A percentile compares a stretch with the other conserved stretches of the same genome.
These are phyloP conservation scores for Danio rerio DNA, from an alignment of 2,113 vertebrate genomes.

Conservation along the genomic window DNA sequence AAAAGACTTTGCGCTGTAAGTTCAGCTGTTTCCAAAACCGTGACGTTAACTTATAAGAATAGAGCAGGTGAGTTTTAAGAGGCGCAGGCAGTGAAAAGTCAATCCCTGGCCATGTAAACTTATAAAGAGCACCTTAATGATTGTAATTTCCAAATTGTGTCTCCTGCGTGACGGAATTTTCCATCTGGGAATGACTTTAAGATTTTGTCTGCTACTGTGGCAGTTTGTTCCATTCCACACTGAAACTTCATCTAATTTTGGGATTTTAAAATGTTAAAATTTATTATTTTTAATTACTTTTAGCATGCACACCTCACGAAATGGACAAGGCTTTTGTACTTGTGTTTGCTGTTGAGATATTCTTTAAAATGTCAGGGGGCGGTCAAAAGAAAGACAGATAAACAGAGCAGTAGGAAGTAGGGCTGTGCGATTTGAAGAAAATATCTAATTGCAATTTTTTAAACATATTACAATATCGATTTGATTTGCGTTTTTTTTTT, in stretches of 20 bases:
- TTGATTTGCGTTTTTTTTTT: too few species aligned
- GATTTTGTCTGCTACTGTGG: slow-evolving; percentile 8
- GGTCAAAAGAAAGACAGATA: too few species aligned
- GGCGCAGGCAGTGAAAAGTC: not conserved
- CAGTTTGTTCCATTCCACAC: not conserved
- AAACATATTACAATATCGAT: too few species aligned
- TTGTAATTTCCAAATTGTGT: slow-evolving; percentile 30
- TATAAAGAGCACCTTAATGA: not conserved
- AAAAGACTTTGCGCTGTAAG: not conserved
- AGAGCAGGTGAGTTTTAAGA: slow-evolving; percentile 32
- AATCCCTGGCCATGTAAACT: not conserved
- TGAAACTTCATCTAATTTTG: not conserved
- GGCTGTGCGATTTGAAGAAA: too few species aligned
- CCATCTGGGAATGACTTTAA: slow-evolving; percentile 11
- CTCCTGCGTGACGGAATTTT: slow-evolving; percentile 35
- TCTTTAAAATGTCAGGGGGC: too few species aligned
- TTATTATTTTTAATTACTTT: too few species aligned
- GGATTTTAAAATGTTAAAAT: not conserved
- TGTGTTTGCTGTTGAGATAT: too few species aligned
- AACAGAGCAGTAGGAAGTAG: too few species aligned
- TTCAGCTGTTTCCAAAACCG: slow-evolving; percentile 17
- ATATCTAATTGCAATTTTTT: too few species aligned
- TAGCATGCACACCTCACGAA: too few species aligned
- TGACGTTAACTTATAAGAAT: slow-evolving; percentile 21
- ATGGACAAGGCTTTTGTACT: too few species aligned